Conservation (phyloP, 2,113 vertebrate genomes). For the Callionymus lyra region DNA sequence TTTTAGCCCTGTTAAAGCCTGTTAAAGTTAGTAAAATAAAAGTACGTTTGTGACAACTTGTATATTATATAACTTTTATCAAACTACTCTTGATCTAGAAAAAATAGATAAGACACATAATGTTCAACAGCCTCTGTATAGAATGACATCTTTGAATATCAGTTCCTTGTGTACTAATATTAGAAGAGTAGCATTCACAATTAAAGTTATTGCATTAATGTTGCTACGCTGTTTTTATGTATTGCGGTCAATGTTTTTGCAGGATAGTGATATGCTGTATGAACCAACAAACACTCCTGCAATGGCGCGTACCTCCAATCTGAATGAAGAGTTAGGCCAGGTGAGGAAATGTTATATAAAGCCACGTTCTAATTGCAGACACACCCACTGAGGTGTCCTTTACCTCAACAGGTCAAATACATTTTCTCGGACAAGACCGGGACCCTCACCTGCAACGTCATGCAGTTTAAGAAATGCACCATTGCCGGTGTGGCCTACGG, state of each 20-base stretch:
- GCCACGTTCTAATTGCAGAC: neutral
- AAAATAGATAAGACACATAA: no score
- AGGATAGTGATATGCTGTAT: slow-evolving; percentile 96
- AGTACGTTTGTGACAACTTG: no score
- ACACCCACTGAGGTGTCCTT: neutral
- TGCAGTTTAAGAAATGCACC: slow-evolving; percentile 99
- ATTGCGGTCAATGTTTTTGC: slow-evolving; percentile 11
- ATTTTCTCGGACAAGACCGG: slow-evolving; percentile 99
- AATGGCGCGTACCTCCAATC: slow-evolving; percentile 93
- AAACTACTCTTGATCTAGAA: no score
- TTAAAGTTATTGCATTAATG: no score
- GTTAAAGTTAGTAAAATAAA: no score
- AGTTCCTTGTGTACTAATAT: no score
- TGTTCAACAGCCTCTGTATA: no score
- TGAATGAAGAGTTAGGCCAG: slow-evolving; percentile 97
- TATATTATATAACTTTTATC: no score
- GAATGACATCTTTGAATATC: no score
- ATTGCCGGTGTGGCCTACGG: slow-evolving; percentile 92
- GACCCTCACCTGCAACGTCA: slow-evolving; percentile 96
- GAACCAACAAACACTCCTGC: slow-evolving; percentile 89
- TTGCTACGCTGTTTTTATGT: neutral
- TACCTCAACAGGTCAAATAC: slow-evolving; percentile 84
- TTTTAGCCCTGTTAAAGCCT: no score
- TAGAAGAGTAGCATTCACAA: no score
- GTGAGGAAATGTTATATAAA: slow-evolving; percentile 46